Conservation (phyloP, 2,888 invertebrate genomes). For the Eulithis testata region DNA sequence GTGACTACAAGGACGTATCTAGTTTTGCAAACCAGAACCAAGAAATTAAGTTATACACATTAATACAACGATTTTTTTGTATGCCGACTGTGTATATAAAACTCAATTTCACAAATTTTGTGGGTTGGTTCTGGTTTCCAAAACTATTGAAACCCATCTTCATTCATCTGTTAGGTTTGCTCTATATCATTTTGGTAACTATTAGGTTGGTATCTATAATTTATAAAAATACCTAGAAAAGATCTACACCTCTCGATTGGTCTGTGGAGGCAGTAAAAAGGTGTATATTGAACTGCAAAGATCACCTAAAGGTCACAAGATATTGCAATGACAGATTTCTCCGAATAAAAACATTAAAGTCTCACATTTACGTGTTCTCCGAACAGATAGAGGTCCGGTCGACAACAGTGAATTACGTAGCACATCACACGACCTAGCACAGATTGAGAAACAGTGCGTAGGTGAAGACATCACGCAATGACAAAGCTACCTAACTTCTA, state of each 20-base stretch:
- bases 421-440: neutral
- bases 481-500: slow-evolving; percentile 12
- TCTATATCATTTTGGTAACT: too few relatives aligned
- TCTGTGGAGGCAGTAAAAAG: slow-evolving; percentile 9
- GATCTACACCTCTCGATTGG: neutral
- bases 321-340: slow-evolving; percentile 35
- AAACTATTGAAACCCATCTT: too few relatives aligned
- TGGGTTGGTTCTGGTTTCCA: too few relatives aligned
- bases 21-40: too few relatives aligned
- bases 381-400: slow-evolving; percentile 32
- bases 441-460: slow-evolving; percentile 29
- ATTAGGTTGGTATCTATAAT: too few relatives aligned
- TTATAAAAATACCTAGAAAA: too few relatives aligned
- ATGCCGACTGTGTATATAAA: too few relatives aligned
- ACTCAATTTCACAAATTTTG: too few relatives aligned
- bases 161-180: too few relatives aligned
- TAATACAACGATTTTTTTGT: too few relatives aligned
- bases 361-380: slow-evolving; percentile 27
- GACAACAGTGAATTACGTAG: slow-evolving; percentile 27
- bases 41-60: too few relatives aligned
- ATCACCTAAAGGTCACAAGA: slow-evolving; percentile 33
- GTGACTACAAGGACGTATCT: too few relatives aligned
- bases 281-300: slow-evolving; percentile 20
- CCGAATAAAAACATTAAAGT: slow-evolving; percentile 31
- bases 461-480: slow-evolving; percentile 33